Base-by-base conservation (phyloP, 1,140 invertebrate genomes). In the Drosophila subpulchrella region DNA sequence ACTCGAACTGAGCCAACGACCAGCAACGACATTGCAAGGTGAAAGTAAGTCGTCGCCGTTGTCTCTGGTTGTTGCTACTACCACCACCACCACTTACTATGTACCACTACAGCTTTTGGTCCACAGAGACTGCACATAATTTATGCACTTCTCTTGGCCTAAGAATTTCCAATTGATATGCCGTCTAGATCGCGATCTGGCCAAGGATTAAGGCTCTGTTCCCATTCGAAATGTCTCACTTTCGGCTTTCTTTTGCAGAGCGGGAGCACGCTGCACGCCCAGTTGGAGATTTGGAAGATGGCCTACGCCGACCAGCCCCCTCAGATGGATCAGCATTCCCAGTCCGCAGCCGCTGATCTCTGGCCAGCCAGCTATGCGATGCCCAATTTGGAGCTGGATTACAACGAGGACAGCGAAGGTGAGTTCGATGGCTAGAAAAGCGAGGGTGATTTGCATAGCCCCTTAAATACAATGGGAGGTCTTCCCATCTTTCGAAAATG, bases 281-380 rank as follows among this genome's bases (percentile, higher is more conserved):
- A 98, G 85, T 92, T 99, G 81, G 97, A 98, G 92, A 97, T 98
- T 58, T 98, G 97, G 97, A 97, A 97, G 58, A 96, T 97, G 78
- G 94, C 91, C 56, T 91, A 90, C 50, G 84, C 71, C 56, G 88
- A 91, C 70, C 84, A 89, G 70, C 70, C 82, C 68, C 46, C 57
- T 32, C 65, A 41, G 2, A 3, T 32, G 30, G 8, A 34, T 10
- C 32, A 34, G 32, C 47, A 48, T 3, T 34, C 32, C 24, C 48
- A 34, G 48, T 11, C 48, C 32, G 48, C 27, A 4, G 15, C 8
- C 38, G 36, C 20, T 13, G 71, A 66, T 41, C 36, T 73, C 32
- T 88, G 83, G 84, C 58, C 68, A 46, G 38, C 47, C 38, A 70
- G 56, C 54, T 83, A 72, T 78, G 51, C 53, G 48, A 32, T 67